Evolutionary conservation across 2,113 vertebrate genomes (phyloP).

Genomic region (Eudorcas thomsonii): DNA sequence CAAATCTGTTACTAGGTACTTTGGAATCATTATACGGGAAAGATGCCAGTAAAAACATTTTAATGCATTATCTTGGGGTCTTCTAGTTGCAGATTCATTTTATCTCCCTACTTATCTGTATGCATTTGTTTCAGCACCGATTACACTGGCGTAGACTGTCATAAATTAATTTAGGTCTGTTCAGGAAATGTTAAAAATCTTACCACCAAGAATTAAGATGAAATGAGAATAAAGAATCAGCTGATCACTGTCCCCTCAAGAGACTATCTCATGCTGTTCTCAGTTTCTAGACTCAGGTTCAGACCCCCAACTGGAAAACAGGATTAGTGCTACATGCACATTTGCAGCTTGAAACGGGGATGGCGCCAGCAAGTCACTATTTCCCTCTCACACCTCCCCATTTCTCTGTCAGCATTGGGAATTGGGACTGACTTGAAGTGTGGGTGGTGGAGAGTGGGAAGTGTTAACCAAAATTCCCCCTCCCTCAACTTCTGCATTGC

Average conservation of each 20-base stretch:
- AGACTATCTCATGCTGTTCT: neutral
- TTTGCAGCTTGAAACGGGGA: neutral
- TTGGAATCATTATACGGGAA: neutral
- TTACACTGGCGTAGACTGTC: neutral
- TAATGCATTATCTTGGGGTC: neutral
- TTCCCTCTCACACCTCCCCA: neutral
- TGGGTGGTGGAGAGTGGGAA: conserved; percentile 22
- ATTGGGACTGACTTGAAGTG: neutral
- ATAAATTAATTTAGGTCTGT: conserved; percentile 20
- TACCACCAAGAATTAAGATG: neutral
- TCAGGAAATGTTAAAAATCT: neutral
- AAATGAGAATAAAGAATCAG: neutral
- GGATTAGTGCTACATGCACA: neutral
- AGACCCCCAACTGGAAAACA: neutral
- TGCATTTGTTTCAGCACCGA: neutral
- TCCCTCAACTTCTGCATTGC: neutral
- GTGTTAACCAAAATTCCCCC: conserved; percentile 8
- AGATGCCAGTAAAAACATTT: neutral
- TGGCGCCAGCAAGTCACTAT: neutral
- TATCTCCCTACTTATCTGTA: neutral
- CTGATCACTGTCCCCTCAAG: neutral
- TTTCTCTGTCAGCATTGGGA: conserved; percentile 23
- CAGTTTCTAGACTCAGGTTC: neutral
- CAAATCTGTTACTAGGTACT: neutral
- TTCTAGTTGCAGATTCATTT: conserved; percentile 2